Evolutionary conservation across 2,113 vertebrate species (phyloP), one percentile per base, ranked within the genome.

Genomic region (Poeciliopsis retropinna): DNA sequence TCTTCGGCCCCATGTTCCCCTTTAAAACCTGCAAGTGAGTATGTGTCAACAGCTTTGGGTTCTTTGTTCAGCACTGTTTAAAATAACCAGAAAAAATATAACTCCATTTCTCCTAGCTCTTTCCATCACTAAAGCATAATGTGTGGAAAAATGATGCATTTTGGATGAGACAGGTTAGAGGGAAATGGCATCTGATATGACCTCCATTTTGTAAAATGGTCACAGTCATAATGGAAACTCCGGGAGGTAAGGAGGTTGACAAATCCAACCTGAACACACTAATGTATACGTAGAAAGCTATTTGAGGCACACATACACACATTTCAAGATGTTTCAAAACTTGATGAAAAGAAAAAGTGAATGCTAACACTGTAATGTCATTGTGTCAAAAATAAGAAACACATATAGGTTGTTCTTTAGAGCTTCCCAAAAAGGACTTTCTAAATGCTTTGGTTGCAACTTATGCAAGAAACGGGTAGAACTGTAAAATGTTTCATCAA

Each of bases 181-280:
- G 84, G 80, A 94, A 92, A 92, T 89, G 81, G 79, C 85, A 90
- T 84, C 90, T 72, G 70, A 87, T 88, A 88, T 93, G 92, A 93
- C 91, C 90, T 92, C 92, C 88, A 92, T 93, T 94, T 92, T 90
- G 89, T 75, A 91, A 87, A 90, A 93, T 86, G 85, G 85, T 91
- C 73, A 90, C 73, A 77, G 80, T 73, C 83, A 91, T 93, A 93
- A 95, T 94, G 91, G 81, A 92, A 94, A 92, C 94, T 85, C 81
- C 88, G 71, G 94, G 94, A 91, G 93, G 92, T 91, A 90, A 85
- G 70, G 78, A 85, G 64, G 73, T 66, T 78, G 79, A 76, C n/a
- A 32, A 54, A 79, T 65, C 79, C 70, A 72, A 78, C 72, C 28
- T 27, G 62, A 31, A 27, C 74, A 82, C 73, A 62, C 17, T 10